These are phyloP conservation scores for Coronaproctus castanopsis DNA, from an alignment of 2,888 invertebrate species.

Conservation along the genomic window DNA sequence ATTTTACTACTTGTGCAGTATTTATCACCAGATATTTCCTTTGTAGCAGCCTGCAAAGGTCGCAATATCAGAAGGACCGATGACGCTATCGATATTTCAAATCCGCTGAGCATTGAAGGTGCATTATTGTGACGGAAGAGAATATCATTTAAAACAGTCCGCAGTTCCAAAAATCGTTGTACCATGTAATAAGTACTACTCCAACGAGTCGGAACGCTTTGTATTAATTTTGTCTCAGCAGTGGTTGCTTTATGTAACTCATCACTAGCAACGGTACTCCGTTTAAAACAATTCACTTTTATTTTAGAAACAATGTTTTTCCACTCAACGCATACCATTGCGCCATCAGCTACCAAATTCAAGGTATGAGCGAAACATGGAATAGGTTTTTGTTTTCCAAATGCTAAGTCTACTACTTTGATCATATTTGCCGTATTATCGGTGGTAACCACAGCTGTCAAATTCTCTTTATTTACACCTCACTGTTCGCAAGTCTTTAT, in stretches of 20 bases:
- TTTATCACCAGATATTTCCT: neutral
- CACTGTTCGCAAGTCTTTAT: too few species aligned
- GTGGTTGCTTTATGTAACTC: neutral
- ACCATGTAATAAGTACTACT: neutral
- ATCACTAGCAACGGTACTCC: neutral
- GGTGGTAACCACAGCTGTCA: too few species aligned
- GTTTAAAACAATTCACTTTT: neutral
- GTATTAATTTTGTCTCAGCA: neutral
- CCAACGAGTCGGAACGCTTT: neutral
- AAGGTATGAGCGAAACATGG: too few species aligned
- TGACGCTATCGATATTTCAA: neutral
- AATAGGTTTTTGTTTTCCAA: too few species aligned
- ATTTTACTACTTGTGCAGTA: neutral
- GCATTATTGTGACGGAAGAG: neutral
- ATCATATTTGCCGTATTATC: too few species aligned
- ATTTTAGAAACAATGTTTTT: too few species aligned
- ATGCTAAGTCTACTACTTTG: too few species aligned
- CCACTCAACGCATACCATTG: too few species aligned
- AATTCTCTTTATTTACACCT: too few species aligned
- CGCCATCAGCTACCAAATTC: too few species aligned
- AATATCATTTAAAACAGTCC: neutral
- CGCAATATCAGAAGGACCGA: neutral
- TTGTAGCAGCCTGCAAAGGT: neutral
- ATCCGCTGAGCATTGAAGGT: neutral
- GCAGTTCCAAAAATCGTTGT: neutral